A percentile compares a stretch with the other conserved stretches of the same genome.
Conservation (phyloP, 2,797 vertebrate species). For the Cheirogaleus major region DNA sequence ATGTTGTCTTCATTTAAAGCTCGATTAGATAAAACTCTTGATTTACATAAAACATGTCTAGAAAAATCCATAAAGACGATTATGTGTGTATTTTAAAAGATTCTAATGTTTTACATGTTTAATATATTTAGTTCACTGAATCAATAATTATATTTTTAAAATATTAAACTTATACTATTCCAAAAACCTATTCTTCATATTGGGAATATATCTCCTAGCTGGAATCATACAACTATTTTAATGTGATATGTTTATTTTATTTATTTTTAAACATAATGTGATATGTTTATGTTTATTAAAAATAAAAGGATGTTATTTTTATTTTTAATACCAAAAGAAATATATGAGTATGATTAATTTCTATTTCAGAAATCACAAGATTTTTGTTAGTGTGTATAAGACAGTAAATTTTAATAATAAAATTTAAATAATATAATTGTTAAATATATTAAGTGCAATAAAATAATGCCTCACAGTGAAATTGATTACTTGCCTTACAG, state of each 20-base stretch:
- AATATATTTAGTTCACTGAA: slow-evolving; percentile 41
- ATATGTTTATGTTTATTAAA: not conserved
- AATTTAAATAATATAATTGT: not conserved
- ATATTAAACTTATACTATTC: not conserved
- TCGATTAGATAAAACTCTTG: slow-evolving; percentile 14
- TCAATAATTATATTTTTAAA: not conserved
- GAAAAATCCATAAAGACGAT: not conserved
- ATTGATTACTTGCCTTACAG: not conserved
- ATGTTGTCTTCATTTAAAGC: slow-evolving; percentile 44
- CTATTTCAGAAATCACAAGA: slow-evolving; percentile 8
- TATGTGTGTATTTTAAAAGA: not conserved
- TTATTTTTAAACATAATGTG: not conserved
- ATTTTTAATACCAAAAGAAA: not conserved
- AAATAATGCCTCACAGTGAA: not conserved
- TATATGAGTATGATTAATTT: not conserved
- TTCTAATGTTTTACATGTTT: not conserved
- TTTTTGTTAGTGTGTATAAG: not conserved
- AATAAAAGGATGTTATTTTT: not conserved
- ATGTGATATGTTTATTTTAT: not conserved
- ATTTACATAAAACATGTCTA: slow-evolving; percentile 19
- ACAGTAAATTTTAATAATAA: not conserved
- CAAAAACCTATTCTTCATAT: not conserved
- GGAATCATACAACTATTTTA: not conserved
- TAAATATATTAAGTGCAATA: not conserved
- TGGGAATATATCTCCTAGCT: not conserved